Base-by-base conservation (phyloP, 2,888 invertebrate genomes). In the Calliopum simillimum region DNA sequence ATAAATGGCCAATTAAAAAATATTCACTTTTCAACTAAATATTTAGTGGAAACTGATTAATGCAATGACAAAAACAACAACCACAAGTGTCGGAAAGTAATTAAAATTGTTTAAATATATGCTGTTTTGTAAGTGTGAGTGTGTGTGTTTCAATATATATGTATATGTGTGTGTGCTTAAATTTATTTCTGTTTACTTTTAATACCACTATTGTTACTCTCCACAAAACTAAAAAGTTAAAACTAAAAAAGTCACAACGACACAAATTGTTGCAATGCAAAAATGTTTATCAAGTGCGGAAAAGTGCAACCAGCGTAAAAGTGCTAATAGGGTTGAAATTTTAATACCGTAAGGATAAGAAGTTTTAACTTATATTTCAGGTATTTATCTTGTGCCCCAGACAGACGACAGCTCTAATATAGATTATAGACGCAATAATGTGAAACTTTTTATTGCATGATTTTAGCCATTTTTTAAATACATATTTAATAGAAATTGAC, bases 1-100 rank as follows among this genome's bases (percentile, higher is more conserved):
- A 61, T 61, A 61, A 61, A 61, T 61, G 46, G 61, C 46, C 61
- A 61, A 61, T 61, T 61, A 61, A 61, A n/a, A 61, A 61, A 61
- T 61, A 61, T 61, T 61, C 46, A 46, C 61, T 21, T 61, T 14
- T 23, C n/a, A 25, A 56, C 61, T 44, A 61, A 46, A 61, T 46
- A 44, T 21, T 33, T 33, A 33, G 33, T 33, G 33, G 33, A 61
- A 46, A 61, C 61, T 46, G 21, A 46, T 44, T 46, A 61, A 33
- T 46, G 61, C 61, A 61, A 19, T 21, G 33, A 33, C n/a, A 61
- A 61, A 21, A 21, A 61, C 61, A 61, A 46, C 59, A 61, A 43
- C 19, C 11, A 51, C 23, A 41, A 25, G 46, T 23, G 46, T 61
- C 44, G 19, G 44, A 44, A 61, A 46, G 46, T 61, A 61, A 61